These are phyloP conservation scores for Tetramorium simillimum DNA, from an alignment of 1,140 invertebrate genomes.

Conservation along the genomic window DNA sequence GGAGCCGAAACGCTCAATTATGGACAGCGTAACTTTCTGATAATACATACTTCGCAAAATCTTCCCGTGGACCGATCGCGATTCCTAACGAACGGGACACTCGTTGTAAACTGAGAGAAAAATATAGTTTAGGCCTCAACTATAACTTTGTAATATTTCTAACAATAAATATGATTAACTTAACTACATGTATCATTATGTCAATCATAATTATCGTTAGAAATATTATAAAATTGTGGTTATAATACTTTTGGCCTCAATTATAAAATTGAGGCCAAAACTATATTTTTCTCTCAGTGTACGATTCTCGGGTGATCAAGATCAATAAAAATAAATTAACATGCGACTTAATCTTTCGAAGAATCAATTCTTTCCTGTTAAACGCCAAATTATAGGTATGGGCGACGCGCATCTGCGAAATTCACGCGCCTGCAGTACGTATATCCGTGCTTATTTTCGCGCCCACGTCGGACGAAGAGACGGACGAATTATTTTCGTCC, in stretches of 20 bases:
- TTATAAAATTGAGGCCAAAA: too few species aligned
- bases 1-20: slow-evolving; percentile 53
- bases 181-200: too few species aligned
- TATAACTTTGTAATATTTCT: too few species aligned
- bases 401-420: neutral
- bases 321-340: neutral
- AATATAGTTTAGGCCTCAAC: too few species aligned
- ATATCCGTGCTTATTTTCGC: slow-evolving; percentile 18
- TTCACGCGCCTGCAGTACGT: neutral
- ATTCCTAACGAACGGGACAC: neutral
- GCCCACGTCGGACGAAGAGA: neutral
- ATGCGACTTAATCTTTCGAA: neutral
- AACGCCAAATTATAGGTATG: neutral
- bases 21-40: neutral
- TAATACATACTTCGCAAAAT: neutral
- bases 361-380: neutral
- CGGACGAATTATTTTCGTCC: slow-evolving; percentile 82
- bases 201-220: too few species aligned
- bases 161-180: too few species aligned
- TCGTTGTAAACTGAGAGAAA: too few species aligned
- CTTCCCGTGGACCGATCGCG: neutral
- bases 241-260: too few species aligned
- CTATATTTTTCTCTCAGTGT: too few species aligned
- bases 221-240: too few species aligned
- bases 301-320: neutral